These are phyloP conservation scores for Mormoops blainvillei DNA, from an alignment of 2,113 vertebrate species.

Conservation along the genomic window DNA sequence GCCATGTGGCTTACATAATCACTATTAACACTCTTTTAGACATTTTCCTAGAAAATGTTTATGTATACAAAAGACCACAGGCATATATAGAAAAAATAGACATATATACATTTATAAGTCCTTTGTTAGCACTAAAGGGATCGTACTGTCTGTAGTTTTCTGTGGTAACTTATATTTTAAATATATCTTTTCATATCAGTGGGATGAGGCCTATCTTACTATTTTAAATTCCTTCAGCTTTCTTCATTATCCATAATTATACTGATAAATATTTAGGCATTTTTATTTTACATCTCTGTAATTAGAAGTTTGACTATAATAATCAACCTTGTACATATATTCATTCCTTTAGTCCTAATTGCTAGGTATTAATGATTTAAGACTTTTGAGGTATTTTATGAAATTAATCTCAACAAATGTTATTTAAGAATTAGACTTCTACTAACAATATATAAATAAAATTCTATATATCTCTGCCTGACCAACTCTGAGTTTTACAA, in stretches of 20 bases:
- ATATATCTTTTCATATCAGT: background rate
- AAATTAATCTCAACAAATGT: background rate
- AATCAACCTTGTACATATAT: background rate
- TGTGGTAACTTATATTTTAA: background rate
- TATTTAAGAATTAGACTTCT: background rate
- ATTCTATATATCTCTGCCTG: background rate
- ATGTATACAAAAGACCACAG: background rate
- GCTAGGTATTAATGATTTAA: background rate
- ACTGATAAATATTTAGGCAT: background rate
- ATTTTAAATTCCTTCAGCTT: background rate
- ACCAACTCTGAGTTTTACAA: background rate
- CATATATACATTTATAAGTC: too few relatives aligned
- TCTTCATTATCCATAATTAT: background rate
- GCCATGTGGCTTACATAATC: background rate
- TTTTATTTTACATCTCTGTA: background rate
- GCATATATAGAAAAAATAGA: background rate
- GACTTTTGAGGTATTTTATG: background rate
- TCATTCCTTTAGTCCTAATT: background rate
- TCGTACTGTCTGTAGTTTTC: background rate
- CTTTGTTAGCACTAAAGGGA: background rate
- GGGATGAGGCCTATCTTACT: background rate
- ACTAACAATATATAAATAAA: background rate
- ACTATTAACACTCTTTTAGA: background rate
- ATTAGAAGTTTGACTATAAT: background rate
- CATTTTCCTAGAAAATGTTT: background rate